Base-by-base conservation (phyloP, 2,797 vertebrate species). In the Coregonus ussuriensis region DNA sequence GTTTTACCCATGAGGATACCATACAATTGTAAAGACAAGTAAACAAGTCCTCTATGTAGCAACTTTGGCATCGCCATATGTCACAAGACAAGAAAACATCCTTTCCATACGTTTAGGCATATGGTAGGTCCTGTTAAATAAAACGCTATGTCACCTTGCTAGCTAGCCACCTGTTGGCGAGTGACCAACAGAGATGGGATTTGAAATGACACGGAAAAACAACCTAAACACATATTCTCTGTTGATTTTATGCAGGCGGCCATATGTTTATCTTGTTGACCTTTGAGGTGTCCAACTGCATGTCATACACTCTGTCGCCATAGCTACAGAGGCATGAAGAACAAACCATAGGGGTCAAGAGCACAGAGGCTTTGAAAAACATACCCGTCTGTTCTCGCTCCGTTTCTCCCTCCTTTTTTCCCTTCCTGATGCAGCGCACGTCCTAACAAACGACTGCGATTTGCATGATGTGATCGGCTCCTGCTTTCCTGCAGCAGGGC, bases 221-320 rank as follows among this genome's bases (percentile, higher is more conserved):
- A 67, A 77, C 77, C 3, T 29, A 82, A 84, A 82, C 85, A 86
- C 88, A 86, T 86, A 85, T 87, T 92, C 25, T 16, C 37, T 74
- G 82, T 81, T 86, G 78, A 73, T 76, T 84, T 91, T 86, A 89
- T 87, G 82, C 81, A 75, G 31, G 71, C 83, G 82, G 79, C 92
- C 93, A 91, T 94, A 93, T 94, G 94, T 89, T 91, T 87, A 91
- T 92, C 88, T 83, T 88, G 63, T 79, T 88, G 91, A 93, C 91
- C 92, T 87, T 83, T 76, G 78, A 52, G 31, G 77, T 77, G 88
- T 90, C 90, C 81, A 84, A 87, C 74, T 51, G 85, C 83, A 86
- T 83, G 85, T 93, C 91, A 88, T 86, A 85, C 86, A 80, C 82
- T 84, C 84, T 77, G 90, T 90, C 85, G 77, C 77, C 71, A 2